Base-by-base conservation (phyloP, 2,113 vertebrate genomes). In the Mustela lutreola region DNA sequence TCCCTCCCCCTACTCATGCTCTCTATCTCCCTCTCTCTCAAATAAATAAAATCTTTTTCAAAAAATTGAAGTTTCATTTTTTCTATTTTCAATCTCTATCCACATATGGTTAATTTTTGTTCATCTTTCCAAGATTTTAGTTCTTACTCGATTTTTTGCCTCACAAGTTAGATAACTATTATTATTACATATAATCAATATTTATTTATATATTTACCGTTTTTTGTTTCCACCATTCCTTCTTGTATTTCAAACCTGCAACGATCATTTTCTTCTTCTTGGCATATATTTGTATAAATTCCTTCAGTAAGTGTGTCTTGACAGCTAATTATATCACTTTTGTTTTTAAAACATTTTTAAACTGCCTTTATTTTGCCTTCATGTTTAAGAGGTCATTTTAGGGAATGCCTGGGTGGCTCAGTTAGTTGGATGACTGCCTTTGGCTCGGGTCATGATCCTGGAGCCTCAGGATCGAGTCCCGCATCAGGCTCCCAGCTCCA, bases 71-170 rank as follows among this genome's bases (percentile, higher is more conserved):
- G 10, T 11, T 81, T 79, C 16, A 28, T 80, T 88, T 62, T 63
- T 48, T 19, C 67, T 73, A 12, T 31, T 67, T 89, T 95, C 70
- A 6, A 70, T 89, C n/a, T 84, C 14, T 80, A 14, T 83, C 8
- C 24, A 81, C 76, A 82, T 67, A 62, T 11, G 14, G 31, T 48
- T 42, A 33, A 71, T 79, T 36, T 89, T 15, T 56, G 4, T 81
- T 48, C 14, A 31, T 84, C 65, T 92, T 33, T n/a, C 67, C 42
- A 42, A 50, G 11, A 67, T 78, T 92, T 81, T 76, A 81, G 39
- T 63, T 97, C 60, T 84, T 83, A 75, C 58, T 76, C 86, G 39
- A 86, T 82, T 95, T 91, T 83, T 75, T 75, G 76, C 16, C 58
- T 67, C 67, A 33, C 15, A 63, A 75, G 50, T 65, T 82, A 63